A percentile compares a stretch with the other conserved stretches of the same genome.
Evolutionary conservation across 2,113 vertebrate genomes (phyloP).

Genomic region (Paedocypris sp.): DNA sequence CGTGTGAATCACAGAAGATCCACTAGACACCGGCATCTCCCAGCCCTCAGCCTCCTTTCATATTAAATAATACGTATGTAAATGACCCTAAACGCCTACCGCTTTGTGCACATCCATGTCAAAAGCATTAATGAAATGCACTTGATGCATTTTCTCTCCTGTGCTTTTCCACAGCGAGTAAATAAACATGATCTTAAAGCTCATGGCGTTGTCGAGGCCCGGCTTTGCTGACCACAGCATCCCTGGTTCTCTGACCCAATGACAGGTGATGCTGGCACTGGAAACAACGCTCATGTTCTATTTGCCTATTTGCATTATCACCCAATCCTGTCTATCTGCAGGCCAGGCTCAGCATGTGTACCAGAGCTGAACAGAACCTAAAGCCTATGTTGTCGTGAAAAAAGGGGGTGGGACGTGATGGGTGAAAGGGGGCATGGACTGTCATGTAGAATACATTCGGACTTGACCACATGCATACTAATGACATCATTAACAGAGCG

Average conservation of each 20-base stretch:
- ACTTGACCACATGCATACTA: conserved; percentile 87
- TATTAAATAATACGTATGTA: conserved; percentile 34
- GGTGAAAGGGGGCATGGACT: conserved; percentile 59
- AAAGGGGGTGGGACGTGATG: conserved; percentile 16
- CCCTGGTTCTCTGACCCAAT: conserved; percentile 47
- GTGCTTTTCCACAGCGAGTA: no score
- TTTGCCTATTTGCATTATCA: conserved; percentile 60
- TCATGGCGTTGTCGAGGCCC: conserved; percentile 28
- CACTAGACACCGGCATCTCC: no score
- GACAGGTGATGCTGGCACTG: conserved; percentile 42
- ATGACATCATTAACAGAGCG: conserved; percentile 84
- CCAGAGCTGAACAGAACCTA: conserved; percentile 64
- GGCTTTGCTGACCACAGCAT: conserved; percentile 46
- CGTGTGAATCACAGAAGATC: no score
- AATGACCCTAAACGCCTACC: conserved; percentile 27
- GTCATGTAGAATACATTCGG: conserved; percentile 84
- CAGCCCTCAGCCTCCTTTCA: conserved; percentile 20
- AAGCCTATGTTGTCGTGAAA: conserved; percentile 61
- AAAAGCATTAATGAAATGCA: conserved; percentile 6
- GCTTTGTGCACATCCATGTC: neutral
- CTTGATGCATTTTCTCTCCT: no score
- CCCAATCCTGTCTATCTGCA: conserved; percentile 47
- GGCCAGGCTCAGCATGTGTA: conserved; percentile 50
- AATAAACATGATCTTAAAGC: conserved; percentile 44
- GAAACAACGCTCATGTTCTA: conserved; percentile 51